Evolutionary conservation across 2,888 invertebrate genomes (phyloP).

Genomic region (Hirtodrosophila trivittata): DNA sequence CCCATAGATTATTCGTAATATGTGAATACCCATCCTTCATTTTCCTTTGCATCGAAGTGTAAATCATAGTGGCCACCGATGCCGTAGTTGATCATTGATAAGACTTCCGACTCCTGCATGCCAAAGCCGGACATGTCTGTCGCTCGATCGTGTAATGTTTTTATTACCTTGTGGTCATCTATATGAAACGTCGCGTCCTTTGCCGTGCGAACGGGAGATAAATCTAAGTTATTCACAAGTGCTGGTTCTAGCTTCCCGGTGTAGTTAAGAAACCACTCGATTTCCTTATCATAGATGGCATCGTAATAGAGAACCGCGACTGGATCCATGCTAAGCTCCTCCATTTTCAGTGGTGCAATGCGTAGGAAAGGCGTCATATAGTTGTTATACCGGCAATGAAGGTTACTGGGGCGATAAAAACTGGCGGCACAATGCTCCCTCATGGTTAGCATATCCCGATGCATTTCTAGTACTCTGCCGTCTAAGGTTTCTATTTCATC

Average conservation of each 20-base stretch:
- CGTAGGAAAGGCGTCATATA: slow-evolving; percentile 31
- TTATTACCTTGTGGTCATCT: neutral
- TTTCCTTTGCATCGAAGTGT: slow-evolving; percentile 14
- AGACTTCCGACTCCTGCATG: slow-evolving; percentile 7
- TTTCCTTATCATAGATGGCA: slow-evolving; percentile 43
- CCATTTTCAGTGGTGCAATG: slow-evolving; percentile 50
- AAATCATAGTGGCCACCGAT: slow-evolving; percentile 28
- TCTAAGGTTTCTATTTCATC: neutral
- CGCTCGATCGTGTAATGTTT: slow-evolving; percentile 9
- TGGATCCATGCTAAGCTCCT: slow-evolving; percentile 43
- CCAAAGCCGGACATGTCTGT: slow-evolving; percentile 43
- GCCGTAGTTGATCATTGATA: slow-evolving; percentile 35
- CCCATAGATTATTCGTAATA: neutral
- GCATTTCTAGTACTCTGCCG: no score
- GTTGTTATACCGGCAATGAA: slow-evolving; percentile 46
- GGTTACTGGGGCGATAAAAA: slow-evolving; percentile 2
- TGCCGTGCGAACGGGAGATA: slow-evolving; percentile 10
- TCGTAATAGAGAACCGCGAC: slow-evolving; percentile 39
- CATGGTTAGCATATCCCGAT: neutral
- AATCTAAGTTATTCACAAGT: neutral
- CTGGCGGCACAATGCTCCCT: slow-evolving; percentile 11
- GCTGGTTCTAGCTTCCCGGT: neutral
- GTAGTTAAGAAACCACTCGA: slow-evolving; percentile 22
- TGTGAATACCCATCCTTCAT: slow-evolving; percentile 13
- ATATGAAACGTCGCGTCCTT: slow-evolving; percentile 8